phyloP scores from a whole-genome alignment of 2,113 vertebrate species.

The Lucifuga dentata region DNA sequence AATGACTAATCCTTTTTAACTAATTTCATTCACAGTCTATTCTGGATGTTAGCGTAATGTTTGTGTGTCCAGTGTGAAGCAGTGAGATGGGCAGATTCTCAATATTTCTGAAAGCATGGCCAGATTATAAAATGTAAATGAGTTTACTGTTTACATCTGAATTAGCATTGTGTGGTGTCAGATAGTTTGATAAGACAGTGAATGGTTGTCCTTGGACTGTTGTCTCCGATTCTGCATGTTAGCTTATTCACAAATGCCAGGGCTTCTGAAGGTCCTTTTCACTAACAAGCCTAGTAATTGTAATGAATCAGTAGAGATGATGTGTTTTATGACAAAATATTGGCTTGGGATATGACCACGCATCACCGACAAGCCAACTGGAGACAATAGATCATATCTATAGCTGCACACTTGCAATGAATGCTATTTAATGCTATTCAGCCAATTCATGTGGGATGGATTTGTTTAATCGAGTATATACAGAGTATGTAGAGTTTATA shows the following conservation, averaged over 20 bases:
- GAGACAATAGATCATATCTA: neutral
- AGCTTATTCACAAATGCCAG: slow-evolving; percentile 59
- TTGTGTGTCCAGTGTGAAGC: slow-evolving; percentile 40
- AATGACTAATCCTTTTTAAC: slow-evolving; percentile 63
- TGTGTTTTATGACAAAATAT: slow-evolving; percentile 31
- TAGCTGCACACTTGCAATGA: neutral
- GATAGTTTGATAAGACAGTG: slow-evolving; percentile 43
- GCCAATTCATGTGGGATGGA: neutral
- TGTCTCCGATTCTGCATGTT: slow-evolving; percentile 29
- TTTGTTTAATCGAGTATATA: too few species aligned
- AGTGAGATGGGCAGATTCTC: slow-evolving; percentile 28
- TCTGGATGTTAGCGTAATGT: slow-evolving; percentile 47
- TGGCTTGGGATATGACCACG: slow-evolving; percentile 8
- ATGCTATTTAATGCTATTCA: neutral
- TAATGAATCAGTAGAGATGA: slow-evolving; percentile 46
- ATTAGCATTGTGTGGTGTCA: slow-evolving; percentile 50
- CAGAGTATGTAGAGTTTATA: too few species aligned
- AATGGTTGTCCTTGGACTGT: slow-evolving; percentile 28
- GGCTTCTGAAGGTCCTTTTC: slow-evolving; percentile 40
- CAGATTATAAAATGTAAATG: slow-evolving; percentile 54
- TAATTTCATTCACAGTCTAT: slow-evolving; percentile 45
- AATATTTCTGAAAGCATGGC: slow-evolving; percentile 31
- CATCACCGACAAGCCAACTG: slow-evolving; percentile 4
- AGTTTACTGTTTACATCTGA: slow-evolving; percentile 57
- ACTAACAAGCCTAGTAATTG: slow-evolving; percentile 46